Percentiles rank a stretch among this genome's conserved stretches.
Conservation (phyloP, 2,797 vertebrate genomes). For the Lepilemur septentrionalis region DNA sequence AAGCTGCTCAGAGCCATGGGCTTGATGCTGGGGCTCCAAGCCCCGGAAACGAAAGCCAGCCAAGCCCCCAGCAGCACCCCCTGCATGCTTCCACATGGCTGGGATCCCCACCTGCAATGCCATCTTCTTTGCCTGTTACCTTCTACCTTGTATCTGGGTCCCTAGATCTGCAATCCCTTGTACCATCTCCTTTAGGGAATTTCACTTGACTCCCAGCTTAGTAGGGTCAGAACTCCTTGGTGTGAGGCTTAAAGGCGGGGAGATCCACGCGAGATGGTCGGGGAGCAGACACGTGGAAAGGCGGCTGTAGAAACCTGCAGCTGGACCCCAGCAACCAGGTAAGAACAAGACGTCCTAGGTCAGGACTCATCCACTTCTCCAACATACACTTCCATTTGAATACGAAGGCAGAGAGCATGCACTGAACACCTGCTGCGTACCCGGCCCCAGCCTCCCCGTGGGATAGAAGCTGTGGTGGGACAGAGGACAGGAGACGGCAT, state of each 20-base stretch:
- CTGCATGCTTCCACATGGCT: rapidly evolving
- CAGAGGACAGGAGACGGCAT: not conserved
- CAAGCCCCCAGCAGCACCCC: too few relatives aligned
- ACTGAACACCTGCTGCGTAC: not conserved
- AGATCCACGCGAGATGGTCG: not conserved
- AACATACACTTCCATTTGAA: not conserved
- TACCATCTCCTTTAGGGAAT: not conserved
- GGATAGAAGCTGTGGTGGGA: not conserved
- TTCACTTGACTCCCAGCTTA: not conserved
- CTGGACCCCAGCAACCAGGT: not conserved
- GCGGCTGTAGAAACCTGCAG: not conserved
- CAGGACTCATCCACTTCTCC: not conserved
- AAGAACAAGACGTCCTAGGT: not conserved
- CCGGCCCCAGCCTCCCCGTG: not conserved
- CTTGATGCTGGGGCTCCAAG: not conserved
- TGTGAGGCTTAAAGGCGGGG: not conserved
- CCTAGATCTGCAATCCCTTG: not conserved
- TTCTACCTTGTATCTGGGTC: not conserved
- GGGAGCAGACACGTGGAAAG: not conserved
- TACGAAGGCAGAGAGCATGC: not conserved
- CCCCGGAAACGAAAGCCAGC: not conserved
- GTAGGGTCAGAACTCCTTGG: not conserved
- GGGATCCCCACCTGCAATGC: too few relatives aligned
- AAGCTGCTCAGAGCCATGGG: not conserved
- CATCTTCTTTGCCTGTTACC: not conserved